These are phyloP conservation scores for Pangasianodon gigas DNA, from an alignment of 2,113 vertebrate genomes.

Conservation along the genomic window DNA sequence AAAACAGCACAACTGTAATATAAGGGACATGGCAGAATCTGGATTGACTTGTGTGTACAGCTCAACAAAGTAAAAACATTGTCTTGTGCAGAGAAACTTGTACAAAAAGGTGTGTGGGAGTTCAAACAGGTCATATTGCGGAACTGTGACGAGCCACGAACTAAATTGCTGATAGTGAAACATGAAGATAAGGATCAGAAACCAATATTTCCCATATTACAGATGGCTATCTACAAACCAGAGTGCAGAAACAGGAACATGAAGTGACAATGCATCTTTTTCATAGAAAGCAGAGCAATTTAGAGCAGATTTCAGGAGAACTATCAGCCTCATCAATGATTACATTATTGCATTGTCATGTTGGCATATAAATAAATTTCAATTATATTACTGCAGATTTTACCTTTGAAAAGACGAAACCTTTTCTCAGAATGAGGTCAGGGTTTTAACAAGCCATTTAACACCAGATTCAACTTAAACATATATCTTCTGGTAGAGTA, in stretches of 20 bases:
- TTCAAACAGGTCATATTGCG: conserved; percentile 1
- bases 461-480: neutral
- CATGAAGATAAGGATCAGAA: conserved; percentile 52
- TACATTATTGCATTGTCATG: neutral
- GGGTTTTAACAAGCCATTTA: neutral
- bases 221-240: conserved; percentile 19
- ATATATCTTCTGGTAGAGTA: neutral
- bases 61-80: neutral
- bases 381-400: neutral
- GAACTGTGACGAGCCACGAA: neutral
- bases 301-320: neutral
- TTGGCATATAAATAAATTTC: neutral
- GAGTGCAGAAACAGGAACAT: conserved; percentile 8
- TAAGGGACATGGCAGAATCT: neutral
- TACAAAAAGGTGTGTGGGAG: conserved; percentile 2
- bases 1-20: neutral
- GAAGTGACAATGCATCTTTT: neutral
- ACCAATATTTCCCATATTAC: conserved; percentile 22
- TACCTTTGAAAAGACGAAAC: neutral
- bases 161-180: neutral
- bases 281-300: neutral
- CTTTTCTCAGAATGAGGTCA: neutral
- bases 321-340: neutral
- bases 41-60: neutral
- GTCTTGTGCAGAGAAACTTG: neutral